phyloP scores from a whole-genome alignment of 2,113 vertebrate species.

The Cacatua alba region DNA sequence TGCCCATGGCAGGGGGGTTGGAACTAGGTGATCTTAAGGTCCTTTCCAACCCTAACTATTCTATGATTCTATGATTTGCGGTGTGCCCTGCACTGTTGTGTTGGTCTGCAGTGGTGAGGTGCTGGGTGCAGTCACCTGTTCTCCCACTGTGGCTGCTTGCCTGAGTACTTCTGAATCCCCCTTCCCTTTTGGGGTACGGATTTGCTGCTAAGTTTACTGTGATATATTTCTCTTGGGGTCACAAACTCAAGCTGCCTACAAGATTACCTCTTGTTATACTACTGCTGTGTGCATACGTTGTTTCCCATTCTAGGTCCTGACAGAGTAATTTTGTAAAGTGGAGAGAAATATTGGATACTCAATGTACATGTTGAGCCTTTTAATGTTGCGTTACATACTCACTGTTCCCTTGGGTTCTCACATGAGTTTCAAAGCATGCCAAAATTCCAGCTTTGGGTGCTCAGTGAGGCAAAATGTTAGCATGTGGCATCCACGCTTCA shows the following conservation, averaged over 20 bases:
- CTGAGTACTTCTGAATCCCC: not conserved
- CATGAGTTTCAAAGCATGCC: not conserved
- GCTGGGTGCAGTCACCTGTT: not conserved
- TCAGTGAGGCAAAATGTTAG: not conserved
- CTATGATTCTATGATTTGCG: not conserved
- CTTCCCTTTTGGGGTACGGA: rapidly evolving
- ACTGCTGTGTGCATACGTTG: not conserved
- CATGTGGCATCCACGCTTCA: rapidly evolving
- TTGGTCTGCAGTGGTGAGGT: not conserved
- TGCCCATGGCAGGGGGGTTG: too few relatives aligned
- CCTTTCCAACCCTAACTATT: too few relatives aligned
- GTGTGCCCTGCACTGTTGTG: not conserved
- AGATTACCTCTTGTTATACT: not conserved
- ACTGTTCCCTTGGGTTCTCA: not conserved
- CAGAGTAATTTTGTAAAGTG: not conserved
- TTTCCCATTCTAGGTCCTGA: not conserved
- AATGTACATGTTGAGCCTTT: rapidly evolving
- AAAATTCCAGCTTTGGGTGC: not conserved
- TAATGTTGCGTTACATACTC: not conserved
- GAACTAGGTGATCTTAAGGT: too few relatives aligned
- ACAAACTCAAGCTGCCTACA: not conserved
- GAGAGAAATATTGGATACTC: not conserved
- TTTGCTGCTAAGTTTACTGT: not conserved
- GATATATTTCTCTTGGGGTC: not conserved
- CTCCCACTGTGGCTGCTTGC: not conserved